These are phyloP conservation scores for Polypedilum pembai DNA, from an alignment of 1,140 invertebrate species.

Conservation along the genomic window DNA sequence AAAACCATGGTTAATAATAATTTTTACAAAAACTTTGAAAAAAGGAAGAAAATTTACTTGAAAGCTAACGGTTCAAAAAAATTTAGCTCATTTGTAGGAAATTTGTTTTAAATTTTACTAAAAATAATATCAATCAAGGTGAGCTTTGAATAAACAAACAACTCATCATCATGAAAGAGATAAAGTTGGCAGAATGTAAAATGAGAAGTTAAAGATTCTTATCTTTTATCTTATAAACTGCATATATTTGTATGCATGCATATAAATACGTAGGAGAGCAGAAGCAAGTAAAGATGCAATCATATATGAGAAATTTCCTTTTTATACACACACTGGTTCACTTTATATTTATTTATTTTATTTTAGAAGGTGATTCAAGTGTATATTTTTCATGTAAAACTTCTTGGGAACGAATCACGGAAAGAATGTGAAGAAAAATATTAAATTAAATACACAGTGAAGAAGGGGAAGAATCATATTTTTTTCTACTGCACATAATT, in stretches of 20 bases:
- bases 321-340: not conserved
- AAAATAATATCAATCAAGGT: too few relatives aligned
- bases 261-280: not conserved
- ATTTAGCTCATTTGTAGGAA: not conserved
- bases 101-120: not conserved
- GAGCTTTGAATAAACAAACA: not conserved
- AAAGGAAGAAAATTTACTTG: not conserved
- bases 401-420: not conserved
- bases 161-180: not conserved
- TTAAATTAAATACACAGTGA: not conserved
- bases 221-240: conserved; percentile 24
- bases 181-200: not conserved
- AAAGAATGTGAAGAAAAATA: not conserved
- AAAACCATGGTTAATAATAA: not conserved
- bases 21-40: not conserved
- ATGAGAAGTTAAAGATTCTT: not conserved
- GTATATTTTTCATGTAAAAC: not conserved
- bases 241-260: conserved; percentile 10
- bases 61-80: too few relatives aligned
- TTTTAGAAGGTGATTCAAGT: not conserved
- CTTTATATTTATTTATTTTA: not conserved
- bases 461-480: not conserved
- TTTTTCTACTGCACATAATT: conserved; percentile 5
- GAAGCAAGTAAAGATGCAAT: not conserved
- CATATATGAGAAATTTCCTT: not conserved